Percentiles rank a stretch among this genome's conserved stretches.
These are phyloP conservation scores for Diabrotica virgifera DNA, from an alignment of 1,140 invertebrate genomes.

Conservation along the genomic window DNA sequence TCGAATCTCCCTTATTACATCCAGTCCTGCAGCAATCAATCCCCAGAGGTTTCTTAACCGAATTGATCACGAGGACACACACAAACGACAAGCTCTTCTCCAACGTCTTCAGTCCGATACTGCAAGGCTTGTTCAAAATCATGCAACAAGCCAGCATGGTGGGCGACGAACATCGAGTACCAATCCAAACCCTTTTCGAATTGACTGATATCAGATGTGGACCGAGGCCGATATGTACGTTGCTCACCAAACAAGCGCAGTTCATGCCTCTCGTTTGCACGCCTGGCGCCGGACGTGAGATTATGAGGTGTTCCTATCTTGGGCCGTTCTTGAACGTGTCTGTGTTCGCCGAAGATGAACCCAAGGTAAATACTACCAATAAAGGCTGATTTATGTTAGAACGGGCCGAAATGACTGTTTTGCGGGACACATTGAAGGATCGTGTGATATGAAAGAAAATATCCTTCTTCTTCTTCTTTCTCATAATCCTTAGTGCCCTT, in stretches of 20 bases:
- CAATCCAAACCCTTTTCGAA: conserved; percentile 60
- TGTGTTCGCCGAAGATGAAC: conserved; percentile 90
- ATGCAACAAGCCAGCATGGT: conserved; percentile 71
- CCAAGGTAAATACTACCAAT: conserved; percentile 54
- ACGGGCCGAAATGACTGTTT: no score
- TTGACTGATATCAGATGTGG: conserved; percentile 68
- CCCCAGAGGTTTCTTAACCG: conserved; percentile 65
- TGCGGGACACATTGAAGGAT: no score
- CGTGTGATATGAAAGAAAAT: no score
- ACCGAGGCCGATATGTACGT: conserved; percentile 71
- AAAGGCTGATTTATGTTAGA: no score
- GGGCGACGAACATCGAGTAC: conserved; percentile 67
- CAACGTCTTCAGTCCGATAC: conserved; percentile 67
- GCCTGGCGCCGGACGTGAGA: conserved; percentile 73
- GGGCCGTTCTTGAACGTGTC: conserved; percentile 89
- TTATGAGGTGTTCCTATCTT: conserved; percentile 77
- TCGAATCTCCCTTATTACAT: conserved; percentile 55
- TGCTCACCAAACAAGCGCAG: conserved; percentile 71
- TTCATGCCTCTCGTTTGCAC: conserved; percentile 74
- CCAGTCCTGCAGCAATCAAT: conserved; percentile 63
- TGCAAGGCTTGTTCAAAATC: conserved; percentile 65
- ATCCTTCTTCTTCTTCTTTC: no score
- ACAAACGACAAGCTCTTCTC: conserved; percentile 56
- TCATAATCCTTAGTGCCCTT: no score
- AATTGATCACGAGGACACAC: conserved; percentile 60